Base-by-base conservation (phyloP, 2,113 vertebrate species). In the Apus apus region DNA sequence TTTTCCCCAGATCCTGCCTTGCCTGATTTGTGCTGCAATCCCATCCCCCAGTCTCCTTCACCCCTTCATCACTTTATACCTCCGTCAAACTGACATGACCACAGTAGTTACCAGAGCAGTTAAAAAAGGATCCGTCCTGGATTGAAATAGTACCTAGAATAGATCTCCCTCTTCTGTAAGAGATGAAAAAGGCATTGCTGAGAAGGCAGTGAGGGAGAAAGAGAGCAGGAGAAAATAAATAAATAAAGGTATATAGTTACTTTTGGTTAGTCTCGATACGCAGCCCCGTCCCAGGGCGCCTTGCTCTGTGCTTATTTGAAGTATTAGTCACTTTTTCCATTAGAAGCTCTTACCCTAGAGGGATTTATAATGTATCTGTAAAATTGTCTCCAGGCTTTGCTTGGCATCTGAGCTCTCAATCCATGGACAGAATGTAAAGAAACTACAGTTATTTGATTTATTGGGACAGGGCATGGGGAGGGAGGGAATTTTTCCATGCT, bases 261-360 rank as follows among this genome's bases (percentile, higher is more conserved):
- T 95, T 94, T 89, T 78, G 95, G 90, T 94, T 96, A 38, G 78
- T 84, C 75, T 91, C 5, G 3, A 40, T 64, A 45, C 7, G 62
- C 87, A 79, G 78, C 4, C 87, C 89, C 7, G 0, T 94, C 94
- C 93, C 96, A 82, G 87, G 78, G 91, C 2, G 25, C 90, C 65
- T n/a, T 66, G 79, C 74, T 92, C 90, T 19, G 50, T 6, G 27
- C 92, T 86, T 67, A 61, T 86, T 66, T 80, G 74, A 93, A 84
- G 90, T 92, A 81, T 97, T 95, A 94, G 86, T 96, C 95, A 94
- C 92, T 96, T 95, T 96, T 97, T 96, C 96, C 96, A 96, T 96
- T 92, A 94, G 83, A 87, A 95, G 80, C 88, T 88, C 88, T 89
- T 95, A 96, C 92, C 94, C 92, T 87, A 78, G 71, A 40, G 94